Base-by-base conservation (phyloP, 2,797 vertebrate species). In the Protosalanx chinensis region DNA sequence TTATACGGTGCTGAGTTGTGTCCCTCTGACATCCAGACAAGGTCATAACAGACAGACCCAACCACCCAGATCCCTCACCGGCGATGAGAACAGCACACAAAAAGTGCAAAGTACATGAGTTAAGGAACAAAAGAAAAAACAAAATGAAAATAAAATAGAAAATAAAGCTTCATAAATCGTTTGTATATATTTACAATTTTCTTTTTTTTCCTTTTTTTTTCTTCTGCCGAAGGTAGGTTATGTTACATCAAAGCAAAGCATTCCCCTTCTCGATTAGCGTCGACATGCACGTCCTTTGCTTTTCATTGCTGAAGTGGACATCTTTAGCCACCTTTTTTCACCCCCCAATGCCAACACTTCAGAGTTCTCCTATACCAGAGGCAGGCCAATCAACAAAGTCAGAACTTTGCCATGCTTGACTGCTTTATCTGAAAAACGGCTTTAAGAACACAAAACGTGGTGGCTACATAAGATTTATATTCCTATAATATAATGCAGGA, bases 171-270 rank as follows among this genome's bases (percentile, higher is more conserved):
- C 78, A 83, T 80, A 85, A 87, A 86, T 78, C 77, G 70, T 29
- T 79, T 85, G 84, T 87, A 81, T 84, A 82, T 89, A 88, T 93
- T 90, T 92, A 92, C 90, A 92, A 75, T 86, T 89, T 79, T 66
- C 71, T 66, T 82, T 73, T 65, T 73, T 35, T 79, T 29, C 67
- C 5, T 53, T 69, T 69, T 80, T 70, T 72, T 18, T 59, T 76
- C 83, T 85, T 79, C 81, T 88, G 76, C 82, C 66, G 79, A 86
- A 89, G 91, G 90, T 88, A 89, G 80, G 88, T 93, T 93, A 91
- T 90, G 88, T 88, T 91, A 92, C 86, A 91, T 87, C 85, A 87
- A 92, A 91, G 91, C 91, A 91, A 92, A 92, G 89, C 90, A 92
- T 92, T 92, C 90, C 85, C 84, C 64, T 88, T 91, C 87, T 90